Conservation (phyloP, 2,797 vertebrate species). For the Clangula hyemalis region DNA sequence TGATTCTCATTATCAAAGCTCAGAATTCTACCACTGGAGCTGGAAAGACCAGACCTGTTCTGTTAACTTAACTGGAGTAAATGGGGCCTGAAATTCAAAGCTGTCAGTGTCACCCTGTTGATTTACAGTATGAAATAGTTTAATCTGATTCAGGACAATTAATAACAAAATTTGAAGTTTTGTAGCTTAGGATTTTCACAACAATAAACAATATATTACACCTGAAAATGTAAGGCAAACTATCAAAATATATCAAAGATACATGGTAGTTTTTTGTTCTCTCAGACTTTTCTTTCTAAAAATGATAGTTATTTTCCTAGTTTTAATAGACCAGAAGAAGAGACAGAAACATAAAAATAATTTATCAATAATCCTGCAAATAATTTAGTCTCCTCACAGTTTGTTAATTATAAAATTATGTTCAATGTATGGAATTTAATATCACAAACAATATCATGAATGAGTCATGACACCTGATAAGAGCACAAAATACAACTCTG, state of each 20-base stretch:
- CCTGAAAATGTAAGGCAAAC: background rate
- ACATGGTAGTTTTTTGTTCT: background rate
- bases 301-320: background rate
- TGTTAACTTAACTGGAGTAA: background rate
- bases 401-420: background rate
- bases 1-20: background rate
- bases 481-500: background rate
- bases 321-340: background rate
- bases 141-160: background rate
- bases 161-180: background rate
- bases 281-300: background rate
- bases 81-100: background rate
- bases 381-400: background rate
- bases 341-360: background rate
- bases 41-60: background rate
- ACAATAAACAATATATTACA: background rate
- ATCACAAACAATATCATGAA: background rate
- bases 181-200: background rate
- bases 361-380: background rate
- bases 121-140: background rate
- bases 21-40: background rate
- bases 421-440: background rate
- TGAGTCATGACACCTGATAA: background rate
- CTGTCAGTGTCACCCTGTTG: background rate
- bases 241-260: background rate